Percentiles rank a stretch among this genome's conserved stretches.
phyloP scores from a whole-genome alignment of 2,888 invertebrate species.

The Thecophora atra region DNA sequence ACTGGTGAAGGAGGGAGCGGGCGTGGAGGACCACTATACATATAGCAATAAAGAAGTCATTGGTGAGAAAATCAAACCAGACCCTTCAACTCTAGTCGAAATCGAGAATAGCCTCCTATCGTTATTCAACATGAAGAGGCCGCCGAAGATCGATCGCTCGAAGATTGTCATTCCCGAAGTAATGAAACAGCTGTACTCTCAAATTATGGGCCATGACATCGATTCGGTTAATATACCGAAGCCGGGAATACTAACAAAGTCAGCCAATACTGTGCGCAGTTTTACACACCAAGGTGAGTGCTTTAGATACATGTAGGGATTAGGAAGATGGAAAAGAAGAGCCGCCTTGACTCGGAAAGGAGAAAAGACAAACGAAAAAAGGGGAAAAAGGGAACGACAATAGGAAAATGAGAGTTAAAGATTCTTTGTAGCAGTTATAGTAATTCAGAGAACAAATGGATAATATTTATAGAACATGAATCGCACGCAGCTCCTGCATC shows the following conservation, averaged over 20 bases:
- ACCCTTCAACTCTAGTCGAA: conserved; percentile 67
- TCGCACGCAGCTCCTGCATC: too few species aligned
- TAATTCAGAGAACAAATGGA: too few species aligned
- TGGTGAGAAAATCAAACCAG: conserved; percentile 59
- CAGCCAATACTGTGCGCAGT: conserved; percentile 86
- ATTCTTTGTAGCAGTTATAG: too few species aligned
- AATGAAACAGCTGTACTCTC: conserved; percentile 81
- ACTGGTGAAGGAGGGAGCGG: conserved; percentile 6
- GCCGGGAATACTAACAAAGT: conserved; percentile 75
- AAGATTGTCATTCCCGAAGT: conserved; percentile 76
- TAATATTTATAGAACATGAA: too few species aligned
- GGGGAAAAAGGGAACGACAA: not conserved
- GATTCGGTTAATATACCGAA: conserved; percentile 74
- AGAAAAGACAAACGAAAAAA: not conserved
- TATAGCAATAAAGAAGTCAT: conserved; percentile 60
- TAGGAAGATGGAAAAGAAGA: not conserved
- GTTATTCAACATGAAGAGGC: conserved; percentile 65
- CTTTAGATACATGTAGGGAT: not conserved
- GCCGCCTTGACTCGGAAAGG: too few species aligned
- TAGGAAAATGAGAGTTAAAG: not conserved
- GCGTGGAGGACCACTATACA: conserved; percentile 49
- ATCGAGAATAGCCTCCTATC: conserved; percentile 65
- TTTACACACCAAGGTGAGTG: conserved; percentile 82
- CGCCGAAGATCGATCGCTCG: conserved; percentile 66
- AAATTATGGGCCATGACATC: conserved; percentile 72